Conservation (phyloP, 2,113 vertebrate genomes). For the Oxyruncus cristatus region DNA sequence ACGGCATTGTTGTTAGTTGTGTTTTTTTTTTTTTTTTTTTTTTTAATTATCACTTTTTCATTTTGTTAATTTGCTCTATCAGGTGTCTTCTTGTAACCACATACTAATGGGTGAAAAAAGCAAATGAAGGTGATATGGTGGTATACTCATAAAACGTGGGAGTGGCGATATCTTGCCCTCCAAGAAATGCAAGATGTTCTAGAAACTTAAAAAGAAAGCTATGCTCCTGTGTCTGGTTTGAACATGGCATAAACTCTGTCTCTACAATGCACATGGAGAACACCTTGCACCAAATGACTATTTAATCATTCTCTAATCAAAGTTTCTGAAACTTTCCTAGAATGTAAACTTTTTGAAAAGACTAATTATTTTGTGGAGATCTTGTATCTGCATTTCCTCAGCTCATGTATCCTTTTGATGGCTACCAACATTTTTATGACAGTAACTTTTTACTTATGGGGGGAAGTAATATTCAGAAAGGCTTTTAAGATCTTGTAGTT, state of each 20-base stretch:
- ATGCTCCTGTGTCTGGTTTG: background rate
- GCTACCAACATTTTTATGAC: background rate
- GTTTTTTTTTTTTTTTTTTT: background rate
- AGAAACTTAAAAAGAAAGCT: background rate
- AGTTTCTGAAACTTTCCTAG: background rate
- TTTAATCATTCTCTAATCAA: background rate
- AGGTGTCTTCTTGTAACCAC: background rate
- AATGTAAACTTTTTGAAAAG: background rate
- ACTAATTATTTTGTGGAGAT: background rate
- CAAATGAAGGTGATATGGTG: background rate
- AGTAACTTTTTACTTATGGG: background rate
- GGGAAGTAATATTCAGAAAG: background rate
- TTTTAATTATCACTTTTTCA: background rate
- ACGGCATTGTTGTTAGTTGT: background rate
- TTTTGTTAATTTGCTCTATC: background rate
- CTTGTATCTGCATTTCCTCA: background rate
- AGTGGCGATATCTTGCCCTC: background rate
- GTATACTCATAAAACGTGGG: background rate
- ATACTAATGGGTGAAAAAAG: background rate
- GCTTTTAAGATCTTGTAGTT: background rate
- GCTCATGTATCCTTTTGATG: background rate
- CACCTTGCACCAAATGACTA: background rate
- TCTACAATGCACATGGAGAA: background rate
- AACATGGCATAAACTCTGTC: background rate
- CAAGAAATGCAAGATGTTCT: background rate